Evolutionary conservation across 23 tunicate species (phyloP).

Genomic region (Oikopleura vanhoeffeni): DNA sequence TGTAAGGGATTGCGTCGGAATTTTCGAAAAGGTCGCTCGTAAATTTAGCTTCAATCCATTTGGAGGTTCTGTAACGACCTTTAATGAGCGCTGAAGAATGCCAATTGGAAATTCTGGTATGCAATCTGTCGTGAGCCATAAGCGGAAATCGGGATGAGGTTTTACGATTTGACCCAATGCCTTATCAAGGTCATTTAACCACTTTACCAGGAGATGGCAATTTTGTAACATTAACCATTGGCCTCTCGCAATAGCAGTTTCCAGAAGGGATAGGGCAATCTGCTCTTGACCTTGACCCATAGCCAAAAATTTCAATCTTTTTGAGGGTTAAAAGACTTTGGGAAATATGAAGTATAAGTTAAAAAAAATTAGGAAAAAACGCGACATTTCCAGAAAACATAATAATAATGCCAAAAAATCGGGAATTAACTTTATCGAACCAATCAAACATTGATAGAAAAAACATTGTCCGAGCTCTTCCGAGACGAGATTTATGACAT

Average conservation of each 20-base stretch:
- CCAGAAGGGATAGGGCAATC: slow-evolving; percentile 64
- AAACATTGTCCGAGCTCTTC: no score
- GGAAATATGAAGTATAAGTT: slow-evolving; percentile 20
- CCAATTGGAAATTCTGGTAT: slow-evolving; percentile 96
- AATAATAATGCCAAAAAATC: no score
- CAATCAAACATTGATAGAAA: no score
- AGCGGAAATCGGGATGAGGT: slow-evolving; percentile 98
- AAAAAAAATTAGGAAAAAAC: neutral
- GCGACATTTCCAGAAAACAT: no score
- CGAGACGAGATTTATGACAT: no score
- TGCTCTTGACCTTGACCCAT: slow-evolving; percentile 99
- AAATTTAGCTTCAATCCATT: slow-evolving; percentile 87
- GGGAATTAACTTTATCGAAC: no score
- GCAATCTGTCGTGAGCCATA: slow-evolving; percentile 97
- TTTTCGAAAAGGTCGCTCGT: slow-evolving; percentile 77
- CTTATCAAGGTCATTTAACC: slow-evolving; percentile 94
- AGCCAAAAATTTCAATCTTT: slow-evolving; percentile 77
- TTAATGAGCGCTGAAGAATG: slow-evolving; percentile 74
- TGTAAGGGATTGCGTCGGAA: slow-evolving; percentile 50
- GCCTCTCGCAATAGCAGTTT: slow-evolving; percentile 84
- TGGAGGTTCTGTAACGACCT: slow-evolving; percentile 98
- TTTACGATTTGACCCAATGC: slow-evolving; percentile 48
- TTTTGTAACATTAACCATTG: slow-evolving; percentile 99
- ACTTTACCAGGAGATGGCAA: slow-evolving; percentile 88
- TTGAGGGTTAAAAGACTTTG: slow-evolving; percentile 70